Evolutionary conservation across 2,797 vertebrate genomes (phyloP).

Genomic region (Neosilurus hyrtlii): DNA sequence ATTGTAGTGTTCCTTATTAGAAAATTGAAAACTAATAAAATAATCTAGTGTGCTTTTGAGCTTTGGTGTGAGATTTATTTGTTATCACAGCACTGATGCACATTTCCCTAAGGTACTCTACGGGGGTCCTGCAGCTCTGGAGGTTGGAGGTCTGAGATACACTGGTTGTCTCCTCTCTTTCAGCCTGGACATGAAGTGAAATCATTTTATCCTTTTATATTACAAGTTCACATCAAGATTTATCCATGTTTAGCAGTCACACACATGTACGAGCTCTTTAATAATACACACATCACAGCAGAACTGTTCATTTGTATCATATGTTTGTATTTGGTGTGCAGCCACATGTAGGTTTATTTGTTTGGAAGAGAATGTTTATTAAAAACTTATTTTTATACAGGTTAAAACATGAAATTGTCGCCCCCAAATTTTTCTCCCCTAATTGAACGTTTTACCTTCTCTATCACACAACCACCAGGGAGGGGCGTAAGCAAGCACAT

Average conservation of each 20-base stretch:
- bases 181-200: neutral
- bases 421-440: no score
- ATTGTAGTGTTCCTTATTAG: constrained; percentile 86
- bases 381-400: neutral
- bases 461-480: no score
- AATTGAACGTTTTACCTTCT: no score
- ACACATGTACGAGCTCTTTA: no score
- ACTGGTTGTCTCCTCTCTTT: neutral
- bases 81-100: neutral
- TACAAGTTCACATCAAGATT: neutral
- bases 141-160: neutral
- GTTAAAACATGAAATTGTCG: neutral
- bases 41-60: constrained; percentile 81
- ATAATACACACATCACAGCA: neutral
- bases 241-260: neutral
- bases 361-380: neutral
- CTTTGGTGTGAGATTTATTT: constrained; percentile 66
- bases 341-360: neutral
- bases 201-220: neutral
- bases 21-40: constrained; percentile 79
- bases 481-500: no score
- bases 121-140: no score
- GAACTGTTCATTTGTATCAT: neutral
- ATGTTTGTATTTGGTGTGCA: no score
- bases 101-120: neutral